Evolutionary conservation across 2,113 vertebrate genomes (phyloP), one percentile per base, ranked within the genome.

Genomic region (Numida meleagris): DNA sequence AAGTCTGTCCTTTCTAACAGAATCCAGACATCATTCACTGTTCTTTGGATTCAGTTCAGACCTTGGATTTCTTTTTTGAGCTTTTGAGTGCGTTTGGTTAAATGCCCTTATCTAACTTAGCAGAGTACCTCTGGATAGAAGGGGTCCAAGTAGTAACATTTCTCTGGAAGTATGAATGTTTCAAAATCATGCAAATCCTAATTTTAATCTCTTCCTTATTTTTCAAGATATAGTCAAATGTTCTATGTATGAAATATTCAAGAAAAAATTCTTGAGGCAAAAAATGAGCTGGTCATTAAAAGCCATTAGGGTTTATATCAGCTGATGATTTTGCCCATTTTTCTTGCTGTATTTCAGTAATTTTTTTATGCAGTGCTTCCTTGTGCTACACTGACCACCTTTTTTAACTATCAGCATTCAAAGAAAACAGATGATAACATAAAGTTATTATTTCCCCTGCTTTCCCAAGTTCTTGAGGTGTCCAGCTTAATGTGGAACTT

Each of bases 151-250:
- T 20, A 48, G 10, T n/a, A 83, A 38, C 51, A 65, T 61, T 76
- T 65, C 18, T 14, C 4, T 51, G 24, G 12, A 75, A 68, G 2
- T n/a, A 8, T 36, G 3, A 9, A 8, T 27, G 10, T 61, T 74
- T 83, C 19, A 61, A 80, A 76, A 40, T 3, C 14, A 74, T 33
- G 14, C 4, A 86, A 76, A 63, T 1, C 3, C 45, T 66, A 16
- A 72, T 58, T 43, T 77, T 71, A 43, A n/a, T 40, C 3, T 43
- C 88, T 78, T 29, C 20, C 11, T 85, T 9, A 7, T 42, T 75
- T 73, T 89, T 89, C 9, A 2, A 5, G 7, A 45, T 45, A 45
- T 0, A 6, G 3, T 3, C 7, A 58, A 45, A 61, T 4, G 1
- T 12, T 72, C 9, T 86, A 5, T 55, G 61, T 57, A 33, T 7